Conservation (phyloP, 2,797 vertebrate species). For the Sebastolobus altivelis region DNA sequence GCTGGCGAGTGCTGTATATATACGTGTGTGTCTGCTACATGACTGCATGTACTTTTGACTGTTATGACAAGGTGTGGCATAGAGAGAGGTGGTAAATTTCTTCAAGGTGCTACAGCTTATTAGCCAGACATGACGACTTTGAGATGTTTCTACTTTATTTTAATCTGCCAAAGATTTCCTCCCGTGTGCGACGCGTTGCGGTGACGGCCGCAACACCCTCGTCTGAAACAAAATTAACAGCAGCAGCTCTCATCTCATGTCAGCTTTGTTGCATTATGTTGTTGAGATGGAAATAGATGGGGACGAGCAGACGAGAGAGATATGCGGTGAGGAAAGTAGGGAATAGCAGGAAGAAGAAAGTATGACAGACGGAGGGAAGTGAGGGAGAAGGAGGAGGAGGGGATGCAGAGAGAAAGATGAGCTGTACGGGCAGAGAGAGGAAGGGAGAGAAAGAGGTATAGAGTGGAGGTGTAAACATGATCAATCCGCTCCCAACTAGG, state of each 20-base stretch:
- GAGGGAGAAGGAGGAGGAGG: slow-evolving; percentile 13
- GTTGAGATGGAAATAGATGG: slow-evolving; percentile 30
- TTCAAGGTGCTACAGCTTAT: slow-evolving; percentile 32
- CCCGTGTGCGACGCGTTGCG: slow-evolving; percentile 7
- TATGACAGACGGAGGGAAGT: slow-evolving; percentile 50
- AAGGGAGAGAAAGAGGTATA: slow-evolving; percentile 58
- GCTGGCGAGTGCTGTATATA: no score
- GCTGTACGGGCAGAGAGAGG: slow-evolving; percentile 43
- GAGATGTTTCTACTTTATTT: slow-evolving; percentile 21
- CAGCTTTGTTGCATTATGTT: slow-evolving; percentile 9
- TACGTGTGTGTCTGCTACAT: neutral
- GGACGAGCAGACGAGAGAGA: slow-evolving; percentile 5
- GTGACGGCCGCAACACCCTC: slow-evolving; percentile 23
- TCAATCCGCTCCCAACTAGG: slow-evolving; percentile 80
- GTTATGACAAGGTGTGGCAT: slow-evolving; percentile 4
- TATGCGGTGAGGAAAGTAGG: slow-evolving; percentile 29
- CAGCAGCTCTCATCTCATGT: slow-evolving; percentile 20
- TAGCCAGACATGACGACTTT: slow-evolving; percentile 6
- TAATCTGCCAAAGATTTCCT: slow-evolving; percentile 15
- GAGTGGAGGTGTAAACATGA: slow-evolving; percentile 81
- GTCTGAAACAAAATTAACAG: slow-evolving; percentile 48
- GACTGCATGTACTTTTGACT: neutral
- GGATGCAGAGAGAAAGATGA: slow-evolving; percentile 59
- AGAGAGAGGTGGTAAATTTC: neutral
- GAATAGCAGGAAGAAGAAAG: slow-evolving; percentile 41